These are phyloP conservation scores for Nebria ingens DNA, from an alignment of 1,140 invertebrate species.

Conservation along the genomic window DNA sequence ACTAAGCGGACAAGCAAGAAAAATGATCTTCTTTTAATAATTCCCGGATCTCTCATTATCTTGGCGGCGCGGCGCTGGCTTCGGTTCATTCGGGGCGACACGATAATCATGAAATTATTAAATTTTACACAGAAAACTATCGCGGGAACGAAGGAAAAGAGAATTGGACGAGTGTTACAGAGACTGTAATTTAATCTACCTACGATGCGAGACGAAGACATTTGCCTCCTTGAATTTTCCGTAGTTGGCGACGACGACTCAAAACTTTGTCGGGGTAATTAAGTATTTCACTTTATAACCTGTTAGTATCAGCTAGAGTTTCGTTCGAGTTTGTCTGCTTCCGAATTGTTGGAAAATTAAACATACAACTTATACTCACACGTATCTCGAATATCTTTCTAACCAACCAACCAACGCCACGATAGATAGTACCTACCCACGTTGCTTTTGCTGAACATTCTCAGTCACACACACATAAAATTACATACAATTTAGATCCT, in stretches of 20 bases:
- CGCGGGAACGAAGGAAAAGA: no score
- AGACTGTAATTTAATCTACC: not conserved
- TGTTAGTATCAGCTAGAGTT: no score
- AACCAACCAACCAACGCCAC: no score
- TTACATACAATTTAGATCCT: no score
- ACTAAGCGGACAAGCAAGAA: not conserved
- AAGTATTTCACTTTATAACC: not conserved
- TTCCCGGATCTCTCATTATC: not conserved
- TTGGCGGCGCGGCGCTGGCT: not conserved
- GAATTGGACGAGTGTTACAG: no score
- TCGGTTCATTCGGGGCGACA: not conserved
- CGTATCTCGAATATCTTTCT: no score
- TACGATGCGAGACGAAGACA: not conserved
- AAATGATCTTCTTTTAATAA: not conserved
- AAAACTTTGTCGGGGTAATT: not conserved
- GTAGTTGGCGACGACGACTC: not conserved
- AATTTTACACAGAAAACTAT: not conserved
- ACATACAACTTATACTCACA: no score
- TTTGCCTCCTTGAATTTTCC: not conserved
- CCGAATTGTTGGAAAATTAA: not conserved
- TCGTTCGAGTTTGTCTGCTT: not conserved
- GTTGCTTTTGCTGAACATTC: no score
- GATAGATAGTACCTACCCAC: no score
- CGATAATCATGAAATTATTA: not conserved
- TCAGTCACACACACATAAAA: no score